phyloP scores from a whole-genome alignment of 1,140 invertebrate genomes.

The Temnothorax curvispinosus region DNA sequence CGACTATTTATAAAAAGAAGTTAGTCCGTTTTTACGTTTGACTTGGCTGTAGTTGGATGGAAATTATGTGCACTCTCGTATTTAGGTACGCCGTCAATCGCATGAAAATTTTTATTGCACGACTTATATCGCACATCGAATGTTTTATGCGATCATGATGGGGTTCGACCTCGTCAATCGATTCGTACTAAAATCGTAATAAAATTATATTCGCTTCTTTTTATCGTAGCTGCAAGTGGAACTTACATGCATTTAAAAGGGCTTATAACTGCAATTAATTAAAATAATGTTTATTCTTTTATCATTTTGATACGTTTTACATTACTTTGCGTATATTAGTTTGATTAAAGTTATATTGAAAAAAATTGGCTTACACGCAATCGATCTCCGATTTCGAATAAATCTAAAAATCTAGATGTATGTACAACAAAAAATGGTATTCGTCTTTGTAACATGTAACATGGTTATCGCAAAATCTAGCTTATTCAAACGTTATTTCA shows the following conservation, averaged over 20 bases:
- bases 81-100: not conserved
- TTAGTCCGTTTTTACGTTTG: not conserved
- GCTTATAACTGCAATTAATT: not conserved
- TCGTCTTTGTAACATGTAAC: not conserved
- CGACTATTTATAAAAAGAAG: conserved; percentile 4
- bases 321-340: not conserved
- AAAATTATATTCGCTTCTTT: conserved; percentile 2
- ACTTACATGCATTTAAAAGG: not conserved
- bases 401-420: not conserved
- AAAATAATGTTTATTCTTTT: not conserved
- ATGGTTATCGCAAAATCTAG: not conserved
- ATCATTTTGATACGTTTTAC: not conserved
- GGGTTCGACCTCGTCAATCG: not conserved
- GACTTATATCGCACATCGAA: conserved; percentile 15
- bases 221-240: not conserved
- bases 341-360: not conserved
- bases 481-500: not conserved
- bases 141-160: conserved; percentile 14
- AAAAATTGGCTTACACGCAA: not conserved
- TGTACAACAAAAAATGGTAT: not conserved
- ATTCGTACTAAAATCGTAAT: not conserved
- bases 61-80: conserved; percentile 21
- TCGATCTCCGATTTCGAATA: not conserved
- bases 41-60: not conserved
- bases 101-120: conserved; percentile 32